A percentile compares a stretch with the other conserved stretches of the same genome.
These are phyloP conservation scores for Candoia aspera DNA, from an alignment of 2,113 vertebrate genomes.

Conservation along the genomic window DNA sequence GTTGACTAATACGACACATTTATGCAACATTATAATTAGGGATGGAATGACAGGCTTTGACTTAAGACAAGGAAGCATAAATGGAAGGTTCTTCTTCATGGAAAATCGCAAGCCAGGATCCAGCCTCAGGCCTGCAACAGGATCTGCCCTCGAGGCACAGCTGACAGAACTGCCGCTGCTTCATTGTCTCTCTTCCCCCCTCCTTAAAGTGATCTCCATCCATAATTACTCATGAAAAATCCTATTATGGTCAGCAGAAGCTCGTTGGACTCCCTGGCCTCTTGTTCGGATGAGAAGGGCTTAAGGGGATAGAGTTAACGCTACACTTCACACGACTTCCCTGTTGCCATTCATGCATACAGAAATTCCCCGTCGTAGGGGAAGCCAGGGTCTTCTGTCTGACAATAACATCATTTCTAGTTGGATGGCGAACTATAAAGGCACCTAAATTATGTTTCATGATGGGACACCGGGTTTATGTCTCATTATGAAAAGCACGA, in stretches of 20 bases:
- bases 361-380: not conserved
- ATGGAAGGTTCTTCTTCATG: slow-evolving; percentile 30
- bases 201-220: not conserved
- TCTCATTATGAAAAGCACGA: slow-evolving; percentile 29
- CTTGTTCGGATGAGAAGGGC: not conserved
- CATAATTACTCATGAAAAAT: not conserved
- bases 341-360: not conserved
- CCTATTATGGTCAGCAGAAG: not conserved
- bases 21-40: slow-evolving; percentile 74
- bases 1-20: slow-evolving; percentile 73
- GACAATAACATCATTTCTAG: slow-evolving; percentile 9
- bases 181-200: rapidly evolving
- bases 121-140: not conserved
- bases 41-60: slow-evolving; percentile 64
- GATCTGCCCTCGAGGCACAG: not conserved
- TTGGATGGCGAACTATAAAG: not conserved
- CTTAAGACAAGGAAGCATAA: slow-evolving; percentile 58
- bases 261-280: not conserved
- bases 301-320: rapidly evolving
- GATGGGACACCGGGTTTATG: not conserved
- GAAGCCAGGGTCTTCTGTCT: not conserved
- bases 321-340: not conserved
- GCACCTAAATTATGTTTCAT: slow-evolving; percentile 24
- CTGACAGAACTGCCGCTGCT: not conserved
- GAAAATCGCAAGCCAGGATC: not conserved